These are phyloP conservation scores for Aplodontia rufa DNA, from an alignment of 2,113 vertebrate species.

Conservation along the genomic window DNA sequence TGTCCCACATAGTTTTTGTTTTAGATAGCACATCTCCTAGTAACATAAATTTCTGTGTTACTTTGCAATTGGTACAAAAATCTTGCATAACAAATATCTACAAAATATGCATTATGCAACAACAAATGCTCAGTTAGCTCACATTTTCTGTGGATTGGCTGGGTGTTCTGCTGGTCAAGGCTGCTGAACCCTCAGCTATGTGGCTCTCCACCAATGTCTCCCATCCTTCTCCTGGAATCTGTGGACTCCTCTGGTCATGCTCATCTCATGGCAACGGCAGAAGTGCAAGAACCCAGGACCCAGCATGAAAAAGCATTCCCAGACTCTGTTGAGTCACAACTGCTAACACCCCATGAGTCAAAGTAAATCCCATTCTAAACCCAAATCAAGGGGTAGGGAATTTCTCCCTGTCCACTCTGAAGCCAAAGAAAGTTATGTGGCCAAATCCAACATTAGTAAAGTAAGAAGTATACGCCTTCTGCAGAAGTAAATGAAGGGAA, in stretches of 20 bases:
- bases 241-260: neutral
- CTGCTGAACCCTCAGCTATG: neutral
- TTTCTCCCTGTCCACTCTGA: neutral
- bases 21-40: neutral
- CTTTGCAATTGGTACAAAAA: conserved; percentile 9
- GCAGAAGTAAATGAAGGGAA: neutral
- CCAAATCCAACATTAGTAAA: neutral
- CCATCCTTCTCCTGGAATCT: neutral
- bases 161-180: neutral
- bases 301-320: neutral
- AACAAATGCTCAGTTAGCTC: neutral
- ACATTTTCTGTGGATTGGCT: neutral
- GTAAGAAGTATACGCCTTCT: neutral
- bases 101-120: neutral
- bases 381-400: neutral
- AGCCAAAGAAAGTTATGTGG: neutral
- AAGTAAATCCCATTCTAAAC: neutral
- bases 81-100: conserved; percentile 30
- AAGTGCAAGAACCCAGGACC: neutral
- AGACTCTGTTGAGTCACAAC: neutral
- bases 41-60: neutral
- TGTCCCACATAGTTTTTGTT: neutral
- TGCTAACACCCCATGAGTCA: neutral
- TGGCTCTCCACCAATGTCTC: neutral
- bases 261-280: neutral